Evolutionary conservation across 2,888 invertebrate genomes (phyloP).

Genomic region (Lordiphosa andalusiaca): DNA sequence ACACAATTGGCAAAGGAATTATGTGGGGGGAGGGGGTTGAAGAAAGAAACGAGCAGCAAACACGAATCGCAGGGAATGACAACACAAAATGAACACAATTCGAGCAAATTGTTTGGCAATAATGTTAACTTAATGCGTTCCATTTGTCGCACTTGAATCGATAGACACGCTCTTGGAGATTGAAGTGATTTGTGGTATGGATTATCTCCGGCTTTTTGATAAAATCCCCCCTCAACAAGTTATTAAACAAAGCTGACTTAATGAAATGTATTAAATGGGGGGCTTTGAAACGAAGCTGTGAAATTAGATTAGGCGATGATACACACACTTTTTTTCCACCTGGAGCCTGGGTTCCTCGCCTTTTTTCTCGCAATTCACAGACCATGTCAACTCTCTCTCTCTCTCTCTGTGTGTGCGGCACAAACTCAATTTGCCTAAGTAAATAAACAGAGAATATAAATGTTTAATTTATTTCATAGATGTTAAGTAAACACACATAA

Average conservation of each 20-base stretch:
- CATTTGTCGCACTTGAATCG: slow-evolving; percentile 71
- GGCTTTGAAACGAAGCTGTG: background rate
- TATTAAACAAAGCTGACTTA: slow-evolving; percentile 10
- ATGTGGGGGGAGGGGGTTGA: slow-evolving; percentile 25
- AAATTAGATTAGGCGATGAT: slow-evolving; percentile 4
- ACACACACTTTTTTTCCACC: slow-evolving; percentile 1
- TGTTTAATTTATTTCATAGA: slow-evolving; percentile 73
- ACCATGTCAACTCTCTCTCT: slow-evolving; percentile 57
- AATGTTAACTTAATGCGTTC: slow-evolving; percentile 73
- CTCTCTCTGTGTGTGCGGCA: slow-evolving; percentile 15
- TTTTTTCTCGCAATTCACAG: slow-evolving; percentile 40
- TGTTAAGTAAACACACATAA: slow-evolving; percentile 66
- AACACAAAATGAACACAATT: slow-evolving; percentile 74
- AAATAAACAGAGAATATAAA: slow-evolving; percentile 71
- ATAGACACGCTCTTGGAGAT: slow-evolving; percentile 54
- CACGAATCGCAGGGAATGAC: slow-evolving; percentile 5
- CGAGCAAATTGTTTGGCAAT: slow-evolving; percentile 73
- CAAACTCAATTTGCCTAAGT: slow-evolving; percentile 70
- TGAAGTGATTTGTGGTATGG: slow-evolving; percentile 59
- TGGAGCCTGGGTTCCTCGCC: slow-evolving; percentile 2
- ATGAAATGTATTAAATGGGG: slow-evolving; percentile 12
- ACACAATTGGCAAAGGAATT: slow-evolving; percentile 66
- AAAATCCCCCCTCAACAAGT: slow-evolving; percentile 10
- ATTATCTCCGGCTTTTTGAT: slow-evolving; percentile 16
- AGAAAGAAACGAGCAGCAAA: slow-evolving; percentile 9